Evolutionary conservation across 2,888 invertebrate genomes (phyloP).

Genomic region (Cyclophora albipunctata): DNA sequence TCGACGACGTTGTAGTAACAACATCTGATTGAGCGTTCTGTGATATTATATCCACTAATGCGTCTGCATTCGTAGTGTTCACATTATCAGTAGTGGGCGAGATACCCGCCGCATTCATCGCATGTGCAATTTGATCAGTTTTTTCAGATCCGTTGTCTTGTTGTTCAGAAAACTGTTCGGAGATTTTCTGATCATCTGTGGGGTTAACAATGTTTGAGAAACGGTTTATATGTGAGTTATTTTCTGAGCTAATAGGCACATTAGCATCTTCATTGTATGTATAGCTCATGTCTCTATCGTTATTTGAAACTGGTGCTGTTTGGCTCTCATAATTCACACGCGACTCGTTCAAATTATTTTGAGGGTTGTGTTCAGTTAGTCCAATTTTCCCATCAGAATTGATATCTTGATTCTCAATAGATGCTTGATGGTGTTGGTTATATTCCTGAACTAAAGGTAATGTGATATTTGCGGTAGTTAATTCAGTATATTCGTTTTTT

Average conservation of each 20-base stretch:
- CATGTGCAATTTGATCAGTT: slow-evolving; percentile 61
- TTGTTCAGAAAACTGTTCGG: slow-evolving; percentile 2
- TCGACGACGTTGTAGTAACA: slow-evolving; percentile 28
- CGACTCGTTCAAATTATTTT: slow-evolving; percentile 33
- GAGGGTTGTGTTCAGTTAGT: slow-evolving; percentile 42
- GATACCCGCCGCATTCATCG: slow-evolving; percentile 66
- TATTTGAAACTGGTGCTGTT: slow-evolving; percentile 12
- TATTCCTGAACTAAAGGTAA: slow-evolving; percentile 54
- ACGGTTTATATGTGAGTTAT: neutral
- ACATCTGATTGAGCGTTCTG: slow-evolving; percentile 61
- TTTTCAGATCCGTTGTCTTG: slow-evolving; percentile 30
- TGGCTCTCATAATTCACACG: slow-evolving; percentile 27
- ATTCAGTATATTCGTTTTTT: slow-evolving; percentile 65
- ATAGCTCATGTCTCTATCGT: slow-evolving; percentile 5
- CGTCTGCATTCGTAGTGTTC: slow-evolving; percentile 39
- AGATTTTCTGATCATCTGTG: slow-evolving; percentile 3
- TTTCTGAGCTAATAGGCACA: neutral
- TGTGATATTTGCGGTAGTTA: slow-evolving; percentile 60
- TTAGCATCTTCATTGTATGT: neutral
- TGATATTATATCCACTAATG: slow-evolving; percentile 69
- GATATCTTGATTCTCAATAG: slow-evolving; percentile 34
- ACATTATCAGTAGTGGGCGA: slow-evolving; percentile 37
- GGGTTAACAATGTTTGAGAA: too few species aligned
- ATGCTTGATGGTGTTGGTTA: slow-evolving; percentile 38
- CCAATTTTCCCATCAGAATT: slow-evolving; percentile 46